These are phyloP conservation scores for Anguilla pacifica DNA, from an alignment of 2,797 vertebrate genomes.

Conservation along the genomic window DNA sequence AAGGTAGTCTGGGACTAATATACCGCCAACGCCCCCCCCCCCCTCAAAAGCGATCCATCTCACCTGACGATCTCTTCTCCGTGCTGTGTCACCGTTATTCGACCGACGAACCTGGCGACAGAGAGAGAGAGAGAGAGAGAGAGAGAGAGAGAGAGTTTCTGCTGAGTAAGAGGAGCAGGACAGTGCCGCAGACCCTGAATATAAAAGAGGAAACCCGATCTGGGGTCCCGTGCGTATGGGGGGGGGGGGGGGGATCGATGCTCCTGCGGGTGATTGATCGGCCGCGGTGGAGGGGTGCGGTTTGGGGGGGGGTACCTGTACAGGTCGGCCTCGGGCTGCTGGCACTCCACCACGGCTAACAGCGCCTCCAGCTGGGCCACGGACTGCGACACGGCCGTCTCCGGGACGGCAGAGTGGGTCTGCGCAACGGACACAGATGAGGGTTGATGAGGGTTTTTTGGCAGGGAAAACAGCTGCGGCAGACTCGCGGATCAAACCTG, in stretches of 20 bases:
- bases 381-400: slow-evolving; percentile 90
- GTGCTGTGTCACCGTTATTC: slow-evolving; percentile 86
- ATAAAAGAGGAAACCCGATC: slow-evolving; percentile 28
- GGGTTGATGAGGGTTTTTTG: no score
- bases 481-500: slow-evolving; percentile 6
- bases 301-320: slow-evolving; percentile 80
- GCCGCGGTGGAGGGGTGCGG: slow-evolving; percentile 42
- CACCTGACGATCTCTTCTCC: slow-evolving; percentile 94
- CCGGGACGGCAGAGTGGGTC: slow-evolving; percentile 88
- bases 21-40: no score
- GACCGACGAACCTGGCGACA: slow-evolving; percentile 85
- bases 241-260: neutral
- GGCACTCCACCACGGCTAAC: slow-evolving; percentile 92
- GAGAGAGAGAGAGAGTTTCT: neutral
- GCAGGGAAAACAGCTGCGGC: slow-evolving; percentile 11
- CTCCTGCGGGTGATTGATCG: neutral
- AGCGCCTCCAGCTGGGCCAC: slow-evolving; percentile 88
- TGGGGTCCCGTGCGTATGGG: neutral
- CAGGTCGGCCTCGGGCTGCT: slow-evolving; percentile 93
- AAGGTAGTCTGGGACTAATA: neutral
- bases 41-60: slow-evolving; percentile 43
- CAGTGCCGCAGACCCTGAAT: neutral
- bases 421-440: slow-evolving; percentile 52
- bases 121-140: neutral
- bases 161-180: neutral